A percentile compares a stretch with the other conserved stretches of the same genome.
Evolutionary conservation across 2,113 vertebrate genomes (phyloP).

Genomic region (Channa argus): DNA sequence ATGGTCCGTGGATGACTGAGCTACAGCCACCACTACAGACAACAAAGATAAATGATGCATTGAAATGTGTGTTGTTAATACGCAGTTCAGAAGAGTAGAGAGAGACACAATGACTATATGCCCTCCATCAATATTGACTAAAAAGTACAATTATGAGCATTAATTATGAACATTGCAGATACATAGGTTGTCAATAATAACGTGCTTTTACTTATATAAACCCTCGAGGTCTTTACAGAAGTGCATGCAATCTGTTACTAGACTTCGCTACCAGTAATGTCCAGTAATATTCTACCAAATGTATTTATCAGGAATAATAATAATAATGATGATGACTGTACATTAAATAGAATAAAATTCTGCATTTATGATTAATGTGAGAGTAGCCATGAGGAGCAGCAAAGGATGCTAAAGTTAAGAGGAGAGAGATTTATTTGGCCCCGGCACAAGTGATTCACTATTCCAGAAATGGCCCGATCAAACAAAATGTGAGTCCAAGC

Average conservation of each 20-base stretch:
- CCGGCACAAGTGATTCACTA: conserved; percentile 67
- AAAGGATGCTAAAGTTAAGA: neutral
- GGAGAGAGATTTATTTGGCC: conserved; percentile 54
- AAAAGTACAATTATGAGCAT: conserved; percentile 8
- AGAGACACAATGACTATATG: neutral
- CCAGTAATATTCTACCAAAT: too few species aligned
- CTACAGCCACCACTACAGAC: too few species aligned
- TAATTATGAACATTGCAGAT: conserved; percentile 26
- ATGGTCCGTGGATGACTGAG: too few species aligned
- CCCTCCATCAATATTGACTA: neutral
- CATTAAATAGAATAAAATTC: neutral
- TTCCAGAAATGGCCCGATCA: conserved; percentile 79
- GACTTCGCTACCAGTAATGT: neutral
- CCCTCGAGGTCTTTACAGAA: conserved; percentile 9
- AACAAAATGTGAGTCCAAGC: conserved; percentile 77
- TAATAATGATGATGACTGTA: neutral
- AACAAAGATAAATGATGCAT: too few species aligned
- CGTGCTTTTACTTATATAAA: conserved; percentile 11
- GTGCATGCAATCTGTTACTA: conserved; percentile 6
- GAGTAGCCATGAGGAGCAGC: neutral
- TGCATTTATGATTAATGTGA: neutral
- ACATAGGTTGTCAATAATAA: conserved; percentile 15
- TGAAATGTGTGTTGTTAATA: too few species aligned
- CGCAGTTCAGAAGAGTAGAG: too few species aligned
- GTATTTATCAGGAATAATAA: too few species aligned